Base-by-base conservation (phyloP, 2,888 invertebrate species). In the Unio delphinus region DNA sequence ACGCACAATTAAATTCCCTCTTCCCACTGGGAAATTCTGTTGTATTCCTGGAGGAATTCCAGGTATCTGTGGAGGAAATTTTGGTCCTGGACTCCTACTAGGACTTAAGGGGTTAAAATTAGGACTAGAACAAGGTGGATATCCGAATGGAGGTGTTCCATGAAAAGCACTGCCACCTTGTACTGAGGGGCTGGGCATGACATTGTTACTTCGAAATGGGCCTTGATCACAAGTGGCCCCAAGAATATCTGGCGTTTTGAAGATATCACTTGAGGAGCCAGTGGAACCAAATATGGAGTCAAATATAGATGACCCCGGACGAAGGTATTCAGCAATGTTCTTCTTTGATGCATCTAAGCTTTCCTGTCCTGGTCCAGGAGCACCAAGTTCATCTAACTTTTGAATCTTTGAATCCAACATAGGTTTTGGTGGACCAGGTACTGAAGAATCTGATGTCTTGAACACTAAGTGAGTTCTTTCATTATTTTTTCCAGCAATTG, bases 141-240 rank as follows among this genome's bases (percentile, higher is more conserved):
- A 76, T 26, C 76, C 73, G 57, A 78, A 79, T 64, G 69, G 75
- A 45, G 71, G 76, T 45, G 15, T 45, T 15, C 45, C 45, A 45
- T 45, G 45, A 45, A 3, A 15, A 15, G 45, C 8, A 45, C 45
- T 45, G 45, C 45, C 45, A 45, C 45, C 45, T 3, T 45, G 45
- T 45, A 45, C 45, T 45, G 45, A 3, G 72, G 57, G 23, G 68
- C 63, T 61, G 70, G 56, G 20, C 67, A 57, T 55, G 67, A 61
- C n/a, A 54, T 65, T 65, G 58, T 65, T 55, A 63, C 55, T 54
- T 15, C 45, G 45, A 45, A 45, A 45, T 45, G 45, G 45, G 45
- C 45, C 45, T 45, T 45, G 92, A 91, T 94, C 94, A 82, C 94
- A 92, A 94, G 93, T 95, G 5, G 96, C 95, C 79, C 95, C 95